Percentiles rank a stretch among this genome's conserved stretches.
Evolutionary conservation across 1,140 invertebrate genomes (phyloP).

Genomic region (Coenobita brevimanus): DNA sequence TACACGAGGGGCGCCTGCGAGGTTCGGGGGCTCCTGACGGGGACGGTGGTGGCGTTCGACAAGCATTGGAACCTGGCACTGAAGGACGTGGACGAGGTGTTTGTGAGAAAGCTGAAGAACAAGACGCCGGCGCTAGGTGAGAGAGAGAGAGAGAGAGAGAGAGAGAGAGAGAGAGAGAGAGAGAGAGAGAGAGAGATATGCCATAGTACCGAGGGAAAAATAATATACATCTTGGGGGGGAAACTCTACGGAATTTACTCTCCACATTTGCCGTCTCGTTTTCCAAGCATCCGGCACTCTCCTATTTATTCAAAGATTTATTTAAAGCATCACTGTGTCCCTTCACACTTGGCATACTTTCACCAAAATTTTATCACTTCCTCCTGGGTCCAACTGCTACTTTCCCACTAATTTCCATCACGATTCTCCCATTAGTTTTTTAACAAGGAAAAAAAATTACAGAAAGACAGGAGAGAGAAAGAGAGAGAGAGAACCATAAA

Average conservation of each 20-base stretch:
- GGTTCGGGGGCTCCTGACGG: conserved; percentile 85
- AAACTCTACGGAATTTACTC: background rate
- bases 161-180: background rate
- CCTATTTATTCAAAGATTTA: no score
- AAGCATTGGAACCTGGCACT: conserved; percentile 96
- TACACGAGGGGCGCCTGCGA: conserved; percentile 75
- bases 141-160: background rate
- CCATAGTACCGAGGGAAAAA: background rate
- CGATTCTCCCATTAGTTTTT: no score
- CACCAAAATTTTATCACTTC: no score
- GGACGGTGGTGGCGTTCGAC: conserved; percentile 90
- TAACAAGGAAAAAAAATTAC: no score
- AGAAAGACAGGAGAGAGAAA: no score
- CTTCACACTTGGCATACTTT: no score
- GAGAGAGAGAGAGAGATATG: background rate
- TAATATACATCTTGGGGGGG: background rate
- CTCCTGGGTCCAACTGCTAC: no score
- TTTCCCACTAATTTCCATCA: no score
- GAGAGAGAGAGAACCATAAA: no score
- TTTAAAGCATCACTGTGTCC: no score
- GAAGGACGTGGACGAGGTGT: conserved; percentile 89
- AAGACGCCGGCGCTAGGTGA: conserved; percentile 61
- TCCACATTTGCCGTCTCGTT: no score
- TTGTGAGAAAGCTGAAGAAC: conserved; percentile 72
- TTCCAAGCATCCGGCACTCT: no score